These are phyloP conservation scores for Heteromyza rotundicornis DNA, from an alignment of 2,888 invertebrate genomes.

Conservation along the genomic window DNA sequence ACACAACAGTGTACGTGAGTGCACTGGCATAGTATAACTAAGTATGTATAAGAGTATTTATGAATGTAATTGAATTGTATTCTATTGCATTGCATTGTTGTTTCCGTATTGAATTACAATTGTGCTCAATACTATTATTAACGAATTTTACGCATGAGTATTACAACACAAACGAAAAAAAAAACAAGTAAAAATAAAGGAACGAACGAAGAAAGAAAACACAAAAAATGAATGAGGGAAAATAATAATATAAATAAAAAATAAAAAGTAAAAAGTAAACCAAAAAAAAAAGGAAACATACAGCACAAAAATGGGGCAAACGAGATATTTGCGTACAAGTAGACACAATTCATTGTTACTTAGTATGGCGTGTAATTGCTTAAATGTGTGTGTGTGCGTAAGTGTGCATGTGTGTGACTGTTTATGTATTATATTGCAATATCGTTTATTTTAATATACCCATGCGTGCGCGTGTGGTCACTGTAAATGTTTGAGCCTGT, in stretches of 20 bases:
- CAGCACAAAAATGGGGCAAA: not conserved
- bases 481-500: not conserved
- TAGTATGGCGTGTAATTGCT: not conserved
- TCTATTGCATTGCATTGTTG: not conserved
- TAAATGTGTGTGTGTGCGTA: not conserved
- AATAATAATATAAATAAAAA: not conserved
- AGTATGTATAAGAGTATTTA: not conserved
- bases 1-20: too few species aligned
- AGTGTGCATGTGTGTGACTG: not conserved
- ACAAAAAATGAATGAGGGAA: too few species aligned
- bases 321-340: not conserved
- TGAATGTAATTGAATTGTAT: not conserved
- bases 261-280: too few species aligned
- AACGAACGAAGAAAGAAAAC: too few species aligned
- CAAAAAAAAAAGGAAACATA: too few species aligned
- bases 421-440: not conserved
- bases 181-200: too few species aligned
- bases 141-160: not conserved
- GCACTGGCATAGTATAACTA: too few species aligned
- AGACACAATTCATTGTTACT: not conserved
- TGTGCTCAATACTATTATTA: conserved; percentile 1
- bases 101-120: not conserved
- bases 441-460: not conserved
- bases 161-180: not conserved
- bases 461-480: not conserved